A percentile compares a stretch with the other conserved stretches of the same genome.
Evolutionary conservation across 30 jellyfish, hydroid and myxozoan genomes (phyloP).

Genomic region (Turritopsis rubra): DNA sequence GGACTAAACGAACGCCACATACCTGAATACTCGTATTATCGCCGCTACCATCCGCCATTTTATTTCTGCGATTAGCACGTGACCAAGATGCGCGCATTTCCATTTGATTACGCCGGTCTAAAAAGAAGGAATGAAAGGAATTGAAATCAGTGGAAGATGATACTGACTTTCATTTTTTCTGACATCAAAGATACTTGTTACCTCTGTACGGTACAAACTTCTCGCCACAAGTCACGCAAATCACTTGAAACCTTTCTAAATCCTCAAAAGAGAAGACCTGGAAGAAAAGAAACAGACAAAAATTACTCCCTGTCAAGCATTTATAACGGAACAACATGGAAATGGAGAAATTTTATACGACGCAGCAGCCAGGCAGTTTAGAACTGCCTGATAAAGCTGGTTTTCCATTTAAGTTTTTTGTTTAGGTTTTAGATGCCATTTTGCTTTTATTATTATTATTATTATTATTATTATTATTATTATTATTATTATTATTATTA

Average conservation of each 20-base stretch:
- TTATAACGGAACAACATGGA: not conserved
- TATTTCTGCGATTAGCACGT: constrained; percentile 29
- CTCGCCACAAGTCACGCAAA: constrained; percentile 66
- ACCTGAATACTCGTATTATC: not conserved
- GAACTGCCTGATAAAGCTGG: too few relatives aligned
- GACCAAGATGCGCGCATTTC: constrained; percentile 65
- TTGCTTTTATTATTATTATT: too few relatives aligned
- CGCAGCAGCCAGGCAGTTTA: too few relatives aligned
- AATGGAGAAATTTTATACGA: not conserved
- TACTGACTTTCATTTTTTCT: not conserved
- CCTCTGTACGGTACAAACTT: constrained; percentile 67
- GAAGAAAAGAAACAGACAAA: not conserved
- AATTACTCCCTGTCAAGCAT: not conserved
- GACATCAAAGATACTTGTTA: not conserved
- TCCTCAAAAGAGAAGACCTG: constrained; percentile 39
- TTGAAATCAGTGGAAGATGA: not conserved
- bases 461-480: too few relatives aligned
- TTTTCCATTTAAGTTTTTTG: too few relatives aligned
- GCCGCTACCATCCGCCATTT: not conserved
- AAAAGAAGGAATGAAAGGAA: not conserved
- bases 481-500: too few relatives aligned
- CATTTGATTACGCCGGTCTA: constrained; percentile 56
- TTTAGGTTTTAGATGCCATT: too few relatives aligned
- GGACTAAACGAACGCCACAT: too few relatives aligned
- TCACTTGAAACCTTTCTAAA: constrained; percentile 31